Percentiles rank a stretch among this genome's conserved stretches.
Conservation (phyloP, 1,140 invertebrate genomes). For the Armadillidium nasatum region DNA sequence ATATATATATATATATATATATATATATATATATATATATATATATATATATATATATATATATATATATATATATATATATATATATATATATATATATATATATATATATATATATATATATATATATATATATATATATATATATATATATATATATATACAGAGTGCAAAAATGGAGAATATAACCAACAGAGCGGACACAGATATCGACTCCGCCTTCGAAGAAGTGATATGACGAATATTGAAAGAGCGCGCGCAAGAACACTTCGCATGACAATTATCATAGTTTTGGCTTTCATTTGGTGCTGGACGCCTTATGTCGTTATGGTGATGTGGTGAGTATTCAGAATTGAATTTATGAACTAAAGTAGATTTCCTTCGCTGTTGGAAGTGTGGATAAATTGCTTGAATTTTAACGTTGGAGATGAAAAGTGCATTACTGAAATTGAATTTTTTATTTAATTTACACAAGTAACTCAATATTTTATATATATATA, state of each 20-base stretch:
- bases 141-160: no score
- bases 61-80: no score
- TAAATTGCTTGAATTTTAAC: not conserved
- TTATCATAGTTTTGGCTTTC: conserved; percentile 72
- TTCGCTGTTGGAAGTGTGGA: not conserved
- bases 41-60: no score
- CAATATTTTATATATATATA: not conserved
- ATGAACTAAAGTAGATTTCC: not conserved
- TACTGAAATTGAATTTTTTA: not conserved
- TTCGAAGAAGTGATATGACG: conserved; percentile 50
- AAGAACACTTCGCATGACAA: conserved; percentile 71
- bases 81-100: no score
- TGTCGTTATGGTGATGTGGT: conserved; percentile 67
- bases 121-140: no score
- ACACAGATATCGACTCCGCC: conserved; percentile 34
- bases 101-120: no score
- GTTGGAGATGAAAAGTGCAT: not conserved
- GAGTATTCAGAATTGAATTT: conserved; percentile 46
- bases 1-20: no score
- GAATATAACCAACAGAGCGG: not conserved
- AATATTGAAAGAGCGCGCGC: conserved; percentile 63
- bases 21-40: no score
- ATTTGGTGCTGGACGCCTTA: conserved; percentile 78
- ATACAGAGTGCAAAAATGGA: conserved; percentile 10
- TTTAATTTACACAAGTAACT: no score